These are phyloP conservation scores for Porphyrio hochstetteri DNA, from an alignment of 2,113 vertebrate species.

Conservation along the genomic window DNA sequence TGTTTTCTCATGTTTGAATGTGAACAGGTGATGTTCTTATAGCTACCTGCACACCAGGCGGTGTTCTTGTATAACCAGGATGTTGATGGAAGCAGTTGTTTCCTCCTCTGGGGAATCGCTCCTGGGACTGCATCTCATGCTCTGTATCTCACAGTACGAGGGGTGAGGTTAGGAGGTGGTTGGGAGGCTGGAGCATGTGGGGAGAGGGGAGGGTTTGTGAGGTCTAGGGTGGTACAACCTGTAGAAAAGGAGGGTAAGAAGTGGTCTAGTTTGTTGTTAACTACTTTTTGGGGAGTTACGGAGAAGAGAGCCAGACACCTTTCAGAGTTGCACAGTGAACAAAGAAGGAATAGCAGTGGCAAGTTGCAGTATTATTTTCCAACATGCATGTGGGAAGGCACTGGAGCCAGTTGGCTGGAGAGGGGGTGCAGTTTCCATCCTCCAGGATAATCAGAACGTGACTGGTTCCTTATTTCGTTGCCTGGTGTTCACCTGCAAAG, in stretches of 20 bases:
- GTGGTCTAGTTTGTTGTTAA: neutral
- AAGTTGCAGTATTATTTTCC: neutral
- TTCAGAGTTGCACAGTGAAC: neutral
- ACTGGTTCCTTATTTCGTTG: neutral
- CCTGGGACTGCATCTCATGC: neutral
- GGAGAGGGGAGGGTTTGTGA: neutral
- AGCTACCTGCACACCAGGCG: fast-evolving
- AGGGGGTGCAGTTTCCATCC: neutral
- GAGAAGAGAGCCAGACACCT: neutral
- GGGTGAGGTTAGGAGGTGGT: neutral
- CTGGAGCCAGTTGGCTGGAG: neutral
- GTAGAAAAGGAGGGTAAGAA: neutral
- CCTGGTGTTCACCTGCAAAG: neutral
- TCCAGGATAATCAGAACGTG: neutral
- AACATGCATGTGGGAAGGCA: neutral
- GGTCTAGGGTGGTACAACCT: neutral
- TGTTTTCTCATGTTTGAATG: neutral
- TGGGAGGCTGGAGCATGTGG: neutral
- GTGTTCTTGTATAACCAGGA: neutral
- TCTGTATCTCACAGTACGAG: fast-evolving
- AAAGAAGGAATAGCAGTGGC: neutral
- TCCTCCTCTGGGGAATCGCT: neutral
- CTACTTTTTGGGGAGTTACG: neutral
- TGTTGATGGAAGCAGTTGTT: neutral
- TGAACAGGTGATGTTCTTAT: neutral